phyloP scores from a whole-genome alignment of 1,140 invertebrate species.

The Drosophila sechellia region DNA sequence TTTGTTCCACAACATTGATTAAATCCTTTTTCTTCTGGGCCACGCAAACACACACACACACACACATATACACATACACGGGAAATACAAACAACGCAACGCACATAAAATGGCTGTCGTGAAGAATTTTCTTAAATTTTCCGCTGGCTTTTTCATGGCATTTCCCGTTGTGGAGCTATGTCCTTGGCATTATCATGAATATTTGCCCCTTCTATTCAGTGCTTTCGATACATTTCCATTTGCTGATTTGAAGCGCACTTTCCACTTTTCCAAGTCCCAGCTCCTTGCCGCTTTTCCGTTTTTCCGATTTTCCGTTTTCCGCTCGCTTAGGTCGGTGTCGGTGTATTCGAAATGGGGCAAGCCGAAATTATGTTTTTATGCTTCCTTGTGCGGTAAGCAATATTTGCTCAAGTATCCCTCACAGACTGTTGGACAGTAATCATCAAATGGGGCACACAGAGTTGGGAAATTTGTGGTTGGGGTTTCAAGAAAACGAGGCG shows the following conservation, averaged over 20 bases:
- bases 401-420: slow-evolving; percentile 45
- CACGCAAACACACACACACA: slow-evolving; percentile 32
- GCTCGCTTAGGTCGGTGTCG: slow-evolving; percentile 47
- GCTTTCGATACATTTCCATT: slow-evolving; percentile 59
- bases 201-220: slow-evolving; percentile 31
- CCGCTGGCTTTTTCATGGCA: slow-evolving; percentile 47
- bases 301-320: slow-evolving; percentile 42
- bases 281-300: slow-evolving; percentile 10
- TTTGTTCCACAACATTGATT: slow-evolving; percentile 66
- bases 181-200: slow-evolving; percentile 61
- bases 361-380: slow-evolving; percentile 52
- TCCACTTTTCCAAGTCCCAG: slow-evolving; percentile 14
- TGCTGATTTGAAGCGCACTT: slow-evolving; percentile 61
- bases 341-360: slow-evolving; percentile 21
- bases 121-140: slow-evolving; percentile 62
- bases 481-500: background rate
- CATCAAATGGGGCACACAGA: slow-evolving; percentile 25
- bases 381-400: slow-evolving; percentile 41
- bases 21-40: slow-evolving; percentile 58
- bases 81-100: too few species aligned
- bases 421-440: slow-evolving; percentile 31
- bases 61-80: slow-evolving; percentile 9
- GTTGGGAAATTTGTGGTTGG: slow-evolving; percentile 5
- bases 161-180: slow-evolving; percentile 33
- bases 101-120: slow-evolving; percentile 38